A percentile compares a stretch with the other conserved stretches of the same genome.
These are phyloP conservation scores for Andrena fulva DNA, from an alignment of 2,888 invertebrate genomes.

Conservation along the genomic window DNA sequence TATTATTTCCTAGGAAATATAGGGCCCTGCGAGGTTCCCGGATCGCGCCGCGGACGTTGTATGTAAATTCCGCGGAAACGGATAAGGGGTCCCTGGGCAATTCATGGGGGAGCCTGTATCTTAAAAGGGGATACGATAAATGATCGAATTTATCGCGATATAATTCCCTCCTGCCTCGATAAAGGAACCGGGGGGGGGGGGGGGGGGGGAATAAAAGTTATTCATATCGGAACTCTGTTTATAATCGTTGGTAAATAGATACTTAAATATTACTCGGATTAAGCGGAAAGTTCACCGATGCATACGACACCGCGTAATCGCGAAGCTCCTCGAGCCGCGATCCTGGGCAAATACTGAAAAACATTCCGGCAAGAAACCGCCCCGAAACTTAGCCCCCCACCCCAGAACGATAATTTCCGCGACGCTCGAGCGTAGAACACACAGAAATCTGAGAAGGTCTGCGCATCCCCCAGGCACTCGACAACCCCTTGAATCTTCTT, in stretches of 20 bases:
- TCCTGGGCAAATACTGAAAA: not conserved
- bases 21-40: not conserved
- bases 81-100: conserved; percentile 4
- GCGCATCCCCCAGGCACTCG: conserved; percentile 1
- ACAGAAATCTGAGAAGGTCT: not conserved
- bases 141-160: not conserved
- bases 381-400: not conserved
- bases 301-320: not conserved
- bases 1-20: conserved; percentile 35
- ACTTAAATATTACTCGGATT: no score
- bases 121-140: not conserved
- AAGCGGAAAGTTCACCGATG: no score
- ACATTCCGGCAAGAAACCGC: not conserved
- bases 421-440: not conserved
- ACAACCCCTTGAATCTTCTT: conserved; percentile 28
- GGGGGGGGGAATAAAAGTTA: not conserved
- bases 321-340: not conserved
- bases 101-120: conserved; percentile 6
- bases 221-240: not conserved
- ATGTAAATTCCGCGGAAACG: conserved; percentile 20
- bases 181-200: not conserved
- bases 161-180: not conserved
- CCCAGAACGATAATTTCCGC: not conserved
- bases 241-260: no score
- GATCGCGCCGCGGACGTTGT: not conserved